Base-by-base conservation (phyloP, 2,888 invertebrate species). In the Nasonovia ribisnigri region DNA sequence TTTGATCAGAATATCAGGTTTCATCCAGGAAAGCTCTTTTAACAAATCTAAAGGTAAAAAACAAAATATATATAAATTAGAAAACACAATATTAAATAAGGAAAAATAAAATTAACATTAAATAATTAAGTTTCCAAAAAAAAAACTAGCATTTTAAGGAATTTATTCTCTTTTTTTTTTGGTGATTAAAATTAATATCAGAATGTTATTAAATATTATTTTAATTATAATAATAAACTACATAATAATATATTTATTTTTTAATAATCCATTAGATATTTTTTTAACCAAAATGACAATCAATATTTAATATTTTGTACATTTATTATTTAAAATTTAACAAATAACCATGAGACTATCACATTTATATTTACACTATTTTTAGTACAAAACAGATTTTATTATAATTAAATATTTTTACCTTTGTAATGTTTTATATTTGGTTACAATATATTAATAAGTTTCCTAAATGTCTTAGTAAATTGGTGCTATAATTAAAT, bases 1-100 rank as follows among this genome's bases (percentile, higher is more conserved):
- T 93, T 93, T 86, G 29, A 51, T 36, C 20, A 93, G 90, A 48
- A 86, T 13, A 8, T 90, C 93, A 36, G 93, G 93, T 51, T 90
- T 89, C 84, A 93, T 93, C 93, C 93, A 93, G 3, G 93, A 93
- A 46, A 93, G 90, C 1, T 93, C 90, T 93, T 93, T 93, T 60
- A 93, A 60, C 60, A 90, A 84, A 86, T 86, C 93, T 93, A 90
- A 90, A 86, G 6, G 20, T 13, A 77, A 90, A 57, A 91, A n/a
- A 86, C 20, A 87, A 54, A 57, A 77, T 20, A 36, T 36, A 36
- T 67, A 77, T n/a, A 36, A 36, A 77, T 77, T 77, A 36, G 1
- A 36, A 77, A 36, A 16, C 36, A 77, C 24, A 57, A 57, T 57
- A 57, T 26, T 57, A 6, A 77, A 36, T 1, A 67, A 77, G 6